Percentiles rank a stretch among this genome's conserved stretches.
Evolutionary conservation across 2,113 vertebrate genomes (phyloP).

Genomic region (Daubentonia madagascariensis): DNA sequence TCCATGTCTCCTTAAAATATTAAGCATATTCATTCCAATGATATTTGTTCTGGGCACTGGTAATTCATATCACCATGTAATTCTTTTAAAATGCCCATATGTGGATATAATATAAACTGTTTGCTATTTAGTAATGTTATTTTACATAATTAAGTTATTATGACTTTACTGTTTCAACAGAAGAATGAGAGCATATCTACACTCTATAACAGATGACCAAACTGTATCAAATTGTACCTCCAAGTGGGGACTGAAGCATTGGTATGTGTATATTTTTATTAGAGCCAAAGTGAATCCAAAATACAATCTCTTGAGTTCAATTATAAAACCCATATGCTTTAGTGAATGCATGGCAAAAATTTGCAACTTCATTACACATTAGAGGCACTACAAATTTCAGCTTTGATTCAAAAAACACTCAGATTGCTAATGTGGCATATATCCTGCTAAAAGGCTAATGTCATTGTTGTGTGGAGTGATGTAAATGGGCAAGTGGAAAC

Average conservation of each 20-base stretch:
- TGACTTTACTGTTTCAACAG: conserved; percentile 32
- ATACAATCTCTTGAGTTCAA: conserved; percentile 50
- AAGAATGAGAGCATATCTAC: background rate
- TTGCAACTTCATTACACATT: conserved; percentile 45
- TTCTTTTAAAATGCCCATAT: conserved; percentile 53
- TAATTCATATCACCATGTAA: background rate
- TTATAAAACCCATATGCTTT: conserved; percentile 53
- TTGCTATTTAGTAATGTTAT: background rate
- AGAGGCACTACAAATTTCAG: conserved; percentile 42
- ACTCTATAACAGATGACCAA: conserved; percentile 40
- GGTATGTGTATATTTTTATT: conserved; percentile 59
- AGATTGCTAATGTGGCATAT: background rate
- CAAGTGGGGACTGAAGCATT: background rate
- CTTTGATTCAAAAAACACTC: conserved; percentile 59
- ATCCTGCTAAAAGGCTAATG: conserved; percentile 7
- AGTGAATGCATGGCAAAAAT: conserved; percentile 57
- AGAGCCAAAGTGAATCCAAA: conserved; percentile 55
- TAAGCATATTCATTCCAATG: background rate
- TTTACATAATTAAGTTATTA: conserved; percentile 62
- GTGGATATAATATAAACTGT: background rate
- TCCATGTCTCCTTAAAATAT: background rate
- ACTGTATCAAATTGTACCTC: conserved; percentile 35
- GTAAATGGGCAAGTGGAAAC: conserved; percentile 21
- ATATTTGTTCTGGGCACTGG: conserved; percentile 11
- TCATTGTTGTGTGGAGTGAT: background rate